A percentile compares a stretch with the other conserved stretches of the same genome.
Conservation (phyloP, 2,888 invertebrate genomes). For the Erebia epiphron region DNA sequence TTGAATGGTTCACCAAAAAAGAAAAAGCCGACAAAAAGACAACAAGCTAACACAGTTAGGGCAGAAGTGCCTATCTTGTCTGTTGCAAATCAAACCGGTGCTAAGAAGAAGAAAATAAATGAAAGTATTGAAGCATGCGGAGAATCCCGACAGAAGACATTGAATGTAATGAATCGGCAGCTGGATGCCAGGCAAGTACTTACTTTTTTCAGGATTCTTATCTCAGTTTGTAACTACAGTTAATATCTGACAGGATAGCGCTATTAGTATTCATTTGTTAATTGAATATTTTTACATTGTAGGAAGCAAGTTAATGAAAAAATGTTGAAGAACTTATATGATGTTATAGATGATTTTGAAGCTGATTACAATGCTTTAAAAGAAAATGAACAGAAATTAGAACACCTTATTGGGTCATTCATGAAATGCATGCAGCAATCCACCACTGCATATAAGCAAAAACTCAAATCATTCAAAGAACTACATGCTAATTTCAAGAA, state of each 20-base stretch:
- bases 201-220: background rate
- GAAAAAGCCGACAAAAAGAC: constrained; percentile 54
- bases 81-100: constrained; percentile 46
- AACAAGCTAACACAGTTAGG: constrained; percentile 46
- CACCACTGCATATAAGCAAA: constrained; percentile 61
- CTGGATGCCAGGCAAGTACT: constrained; percentile 57
- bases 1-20: constrained; percentile 55
- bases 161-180: constrained; percentile 62
- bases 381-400: constrained; percentile 70
- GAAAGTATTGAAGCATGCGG: constrained; percentile 52
- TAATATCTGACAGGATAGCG: too few relatives aligned
- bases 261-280: background rate
- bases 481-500: constrained; percentile 58
- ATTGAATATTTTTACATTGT: constrained; percentile 39
- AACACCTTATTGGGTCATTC: constrained; percentile 60
- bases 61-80: constrained; percentile 47
- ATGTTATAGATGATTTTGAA: constrained; percentile 59
- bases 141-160: constrained; percentile 61
- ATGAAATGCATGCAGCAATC: constrained; percentile 69
- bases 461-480: constrained; percentile 63
- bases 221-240: too few relatives aligned
- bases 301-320: constrained; percentile 62
- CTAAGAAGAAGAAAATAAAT: constrained; percentile 60
- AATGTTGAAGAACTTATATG: constrained; percentile 57
- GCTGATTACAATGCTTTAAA: constrained; percentile 63